Conservation (phyloP, 2,113 vertebrate species). For the Indicator indicator region DNA sequence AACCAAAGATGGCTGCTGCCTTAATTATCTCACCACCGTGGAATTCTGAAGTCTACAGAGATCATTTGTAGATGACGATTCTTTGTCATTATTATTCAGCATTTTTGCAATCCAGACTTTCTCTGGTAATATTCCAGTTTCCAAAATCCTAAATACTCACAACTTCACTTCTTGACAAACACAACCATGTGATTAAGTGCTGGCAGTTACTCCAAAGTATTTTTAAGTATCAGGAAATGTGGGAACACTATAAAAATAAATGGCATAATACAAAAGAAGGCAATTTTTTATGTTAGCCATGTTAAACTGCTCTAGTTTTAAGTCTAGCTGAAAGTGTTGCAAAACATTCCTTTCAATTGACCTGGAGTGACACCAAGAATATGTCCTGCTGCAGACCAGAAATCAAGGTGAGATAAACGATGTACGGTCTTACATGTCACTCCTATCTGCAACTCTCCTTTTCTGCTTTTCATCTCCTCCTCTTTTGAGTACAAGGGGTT, state of each 20-base stretch:
- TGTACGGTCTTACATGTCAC: not conserved
- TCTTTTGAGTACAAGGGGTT: not conserved
- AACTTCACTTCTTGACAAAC: not conserved
- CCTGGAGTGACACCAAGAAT: not conserved
- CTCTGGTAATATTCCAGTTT: not conserved
- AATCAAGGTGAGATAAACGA: not conserved
- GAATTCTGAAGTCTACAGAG: not conserved
- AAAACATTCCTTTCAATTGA: not conserved
- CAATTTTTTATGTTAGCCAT: not conserved
- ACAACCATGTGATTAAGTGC: not conserved
- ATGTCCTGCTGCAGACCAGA: not conserved
- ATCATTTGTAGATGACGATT: not conserved
- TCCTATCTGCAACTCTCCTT: not conserved
- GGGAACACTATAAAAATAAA: not conserved
- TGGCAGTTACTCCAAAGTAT: not conserved
- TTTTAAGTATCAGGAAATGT: not conserved
- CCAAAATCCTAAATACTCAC: not conserved
- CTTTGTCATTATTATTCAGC: not conserved
- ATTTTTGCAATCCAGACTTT: not conserved
- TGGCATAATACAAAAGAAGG: not conserved
- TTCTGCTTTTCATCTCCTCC: not conserved
- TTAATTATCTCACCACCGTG: not conserved
- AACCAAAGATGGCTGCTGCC: not conserved
- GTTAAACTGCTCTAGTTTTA: not conserved
- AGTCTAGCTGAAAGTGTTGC: not conserved